phyloP scores from a whole-genome alignment of 2,888 invertebrate species.

The Noctuana brunneofusca region DNA sequence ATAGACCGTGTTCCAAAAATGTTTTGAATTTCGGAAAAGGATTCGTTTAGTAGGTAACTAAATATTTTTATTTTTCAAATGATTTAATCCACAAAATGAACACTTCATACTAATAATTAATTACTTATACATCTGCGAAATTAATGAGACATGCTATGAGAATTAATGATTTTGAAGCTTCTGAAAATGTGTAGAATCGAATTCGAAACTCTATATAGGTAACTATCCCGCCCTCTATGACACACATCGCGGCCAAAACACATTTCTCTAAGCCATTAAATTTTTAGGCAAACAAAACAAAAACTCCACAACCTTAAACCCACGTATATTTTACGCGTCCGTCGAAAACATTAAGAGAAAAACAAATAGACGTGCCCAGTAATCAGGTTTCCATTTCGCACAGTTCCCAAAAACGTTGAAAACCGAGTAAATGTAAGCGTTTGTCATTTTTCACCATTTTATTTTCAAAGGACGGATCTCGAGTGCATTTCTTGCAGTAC shows the following conservation, averaged over 20 bases:
- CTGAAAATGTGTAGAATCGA: too few relatives aligned
- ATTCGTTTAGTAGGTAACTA: background rate
- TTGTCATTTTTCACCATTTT: slow-evolving; percentile 1
- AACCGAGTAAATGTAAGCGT: background rate
- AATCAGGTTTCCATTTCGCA: slow-evolving; percentile 4
- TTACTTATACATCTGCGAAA: too few relatives aligned
- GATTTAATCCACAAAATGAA: too few relatives aligned
- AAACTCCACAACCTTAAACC: background rate
- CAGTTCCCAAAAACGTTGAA: background rate
- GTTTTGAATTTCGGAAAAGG: background rate
- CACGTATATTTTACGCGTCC: background rate
- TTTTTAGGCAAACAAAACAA: background rate
- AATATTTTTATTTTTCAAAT: too few relatives aligned
- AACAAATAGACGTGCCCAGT: background rate
- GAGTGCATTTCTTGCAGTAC: background rate
- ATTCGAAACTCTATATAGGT: too few relatives aligned
- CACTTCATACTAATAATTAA: too few relatives aligned
- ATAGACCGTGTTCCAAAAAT: background rate
- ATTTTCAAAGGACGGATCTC: background rate
- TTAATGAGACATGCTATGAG: too few relatives aligned
- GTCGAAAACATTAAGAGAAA: background rate
- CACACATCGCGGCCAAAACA: background rate
- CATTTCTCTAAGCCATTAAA: background rate
- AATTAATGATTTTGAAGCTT: too few relatives aligned
- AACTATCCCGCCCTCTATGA: background rate